Base-by-base conservation (phyloP, 2,113 vertebrate species). In the Bettongia penicillata region DNA sequence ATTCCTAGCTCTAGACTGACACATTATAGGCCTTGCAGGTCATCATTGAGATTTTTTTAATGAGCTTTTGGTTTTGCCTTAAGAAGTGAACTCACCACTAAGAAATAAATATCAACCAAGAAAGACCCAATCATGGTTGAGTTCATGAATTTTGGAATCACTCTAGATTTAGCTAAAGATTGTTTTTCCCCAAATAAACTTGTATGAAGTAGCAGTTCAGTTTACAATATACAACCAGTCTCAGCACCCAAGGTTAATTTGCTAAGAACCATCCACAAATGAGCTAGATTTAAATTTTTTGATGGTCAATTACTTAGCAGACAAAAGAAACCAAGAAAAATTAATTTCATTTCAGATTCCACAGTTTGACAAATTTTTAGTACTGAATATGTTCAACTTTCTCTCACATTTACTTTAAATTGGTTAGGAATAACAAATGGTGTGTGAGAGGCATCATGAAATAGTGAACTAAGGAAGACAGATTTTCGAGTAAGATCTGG, bases 321-420 rank as follows among this genome's bases (percentile, higher is more conserved):
- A 89, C 7, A 68, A 50, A 51, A 5, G 24, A 53, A 48, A 50
- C 28, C 25, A 14, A 55, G 48, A 23, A 6, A 43, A 1, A 26
- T 53, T 53, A 22, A 51, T 51, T 89, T 47, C 49, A 19, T 28
- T 49, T 14, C 0, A 84, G 53, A 91, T 9, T 37, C 37, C 50
- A 47, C 24, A 90, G 52, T 51, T 84, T 57, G 57, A 89, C 91
- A 31, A 55, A 28, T 52, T 31, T 47, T 51, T 28, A 19, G 28
- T 23, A 89, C 47, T 53, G 53, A 77, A 53, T 31, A 50, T 24
- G 26, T 92, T 90, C 28, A 24, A 48, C 51, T 57, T 92, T 25
- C 26, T 50, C 5, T 93, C 92, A 55, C 2, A 51, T 52, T 91
- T 95, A 93, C 89, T 93, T 93, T 93, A 92, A 96, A 94, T 52